Conservation (phyloP, 2,888 invertebrate genomes). For the Furcula furcula region DNA sequence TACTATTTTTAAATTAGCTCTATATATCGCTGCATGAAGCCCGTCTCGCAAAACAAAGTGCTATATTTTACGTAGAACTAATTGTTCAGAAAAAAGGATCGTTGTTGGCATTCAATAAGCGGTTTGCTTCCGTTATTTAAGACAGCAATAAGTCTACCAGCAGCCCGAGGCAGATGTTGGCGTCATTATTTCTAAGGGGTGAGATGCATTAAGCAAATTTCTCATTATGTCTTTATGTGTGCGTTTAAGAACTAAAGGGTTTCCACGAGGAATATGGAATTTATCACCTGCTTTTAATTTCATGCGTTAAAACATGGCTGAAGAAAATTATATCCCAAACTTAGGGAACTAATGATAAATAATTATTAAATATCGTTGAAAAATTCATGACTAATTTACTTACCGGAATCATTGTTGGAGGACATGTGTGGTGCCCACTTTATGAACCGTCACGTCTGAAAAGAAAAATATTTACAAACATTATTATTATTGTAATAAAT, state of each 20-base stretch:
- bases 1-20: no score
- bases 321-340: no score
- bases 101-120: conserved; percentile 45
- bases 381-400: conserved; percentile 27
- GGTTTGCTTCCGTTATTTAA: conserved; percentile 56
- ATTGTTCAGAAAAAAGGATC: conserved; percentile 29
- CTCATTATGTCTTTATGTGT: conserved; percentile 14
- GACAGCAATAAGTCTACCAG: conserved; percentile 50
- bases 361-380: no score
- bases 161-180: conserved; percentile 54
- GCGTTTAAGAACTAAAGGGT: not conserved
- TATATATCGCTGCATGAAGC: no score
- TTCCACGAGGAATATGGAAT: not conserved
- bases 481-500: no score
- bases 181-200: conserved; percentile 47
- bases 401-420: conserved; percentile 75
- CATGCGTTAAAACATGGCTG: no score
- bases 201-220: conserved; percentile 32
- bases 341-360: no score
- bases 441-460: conserved; percentile 47
- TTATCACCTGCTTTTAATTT: not conserved
- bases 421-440: conserved; percentile 68
- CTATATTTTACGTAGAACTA: conserved; percentile 1
- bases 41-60: no score
- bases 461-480: no score